Evolutionary conservation across 2,888 invertebrate genomes (phyloP), one percentile per base, ranked within the genome.

Genomic region (Polylopha cassiicola): DNA sequence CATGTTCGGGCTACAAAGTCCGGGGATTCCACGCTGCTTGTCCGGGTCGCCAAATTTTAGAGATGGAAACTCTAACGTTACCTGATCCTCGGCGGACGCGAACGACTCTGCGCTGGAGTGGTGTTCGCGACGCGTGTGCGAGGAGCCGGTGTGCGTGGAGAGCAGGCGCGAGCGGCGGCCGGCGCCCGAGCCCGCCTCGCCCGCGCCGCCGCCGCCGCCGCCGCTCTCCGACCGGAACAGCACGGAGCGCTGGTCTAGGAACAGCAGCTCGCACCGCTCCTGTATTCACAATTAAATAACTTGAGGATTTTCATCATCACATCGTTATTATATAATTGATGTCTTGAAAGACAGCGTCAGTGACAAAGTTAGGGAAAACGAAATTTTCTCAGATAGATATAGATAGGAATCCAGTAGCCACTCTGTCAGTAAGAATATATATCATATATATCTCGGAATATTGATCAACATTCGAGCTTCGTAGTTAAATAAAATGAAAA

Each of bases 41-140:
- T n/a, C n/a, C n/a, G n/a, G n/a, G n/a, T n/a, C n/a, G n/a, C n/a
- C 4, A 11, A 17, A 4, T 13, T 14, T 14, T 21, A 29, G 10
- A 5, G 24, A 11, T 7, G 6, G 3, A 11, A 11, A 15, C 10
- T n/a, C 3, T 4, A 4, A 10, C 7, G 4, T 58, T 58, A 91
- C 93, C 82, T 93, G 92, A 72, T 98, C 98, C 63, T 96, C 92
- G 0, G 98, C 98, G 1, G 98, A 98, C 31, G 97, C 95, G 79
- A 98, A 99, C 46, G 97, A 97, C 71, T 98, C 98, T 0, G 95
- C 94, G 8, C 96, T 96, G 52, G 96, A 95, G 47, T 95, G 91
- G 63, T 91, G 90, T 0, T 90, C 87, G 58, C 70, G 82, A 54
- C 66, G 69, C 61, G 76, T 73, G 64, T 79, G 66, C 72, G 85